Base-by-base conservation (phyloP, 2,888 invertebrate species). In the Drosophila mimetica region DNA sequence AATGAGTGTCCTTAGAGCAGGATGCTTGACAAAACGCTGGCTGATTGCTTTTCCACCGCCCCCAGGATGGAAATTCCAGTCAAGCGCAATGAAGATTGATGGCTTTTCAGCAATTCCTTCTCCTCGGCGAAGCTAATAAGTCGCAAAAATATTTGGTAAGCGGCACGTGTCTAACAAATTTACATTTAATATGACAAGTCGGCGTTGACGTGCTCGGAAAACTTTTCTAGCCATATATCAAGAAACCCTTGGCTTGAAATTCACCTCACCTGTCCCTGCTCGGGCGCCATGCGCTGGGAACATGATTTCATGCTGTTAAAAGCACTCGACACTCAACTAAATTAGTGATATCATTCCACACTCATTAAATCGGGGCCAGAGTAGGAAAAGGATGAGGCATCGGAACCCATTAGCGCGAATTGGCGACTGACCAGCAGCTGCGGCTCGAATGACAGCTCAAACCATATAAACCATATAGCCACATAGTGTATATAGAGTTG, bases 21-120 rank as follows among this genome's bases (percentile, higher is more conserved):
- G 65, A 58, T 67, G 52, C 65, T 54, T 71, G 70, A 79, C 76
- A 75, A 70, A 73, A 75, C 14, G 59, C 39, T 46, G 47, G 18
- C 54, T 65, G 65, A 54, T 69, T 59, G 71, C 66, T 51, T 47
- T 18, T 37, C 25, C 55, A 16, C 22, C 44, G 20, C 14, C 46
- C 28, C 28, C 54, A 55, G 53, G 52, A 51, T 37, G 73, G 39
- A 72, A 61, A 54, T 53, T 59, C 55, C 48, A 50, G 53, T 41
- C 52, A 37, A 66, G 46, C 47, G 41, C 48, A 76, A 77, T 74
- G 75, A 86, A 86, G 82, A 83, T 83, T 82, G 88, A 82, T 88
- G 88, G 74, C 47, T 64, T 47, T 59, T 58, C 59, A 25, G 72
- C 53, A 76, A 70, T 85, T 61, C 50, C 52, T 36, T 37, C 9